These are phyloP conservation scores for Nymphalis c-album DNA, from an alignment of 2,888 invertebrate species.

Conservation along the genomic window DNA sequence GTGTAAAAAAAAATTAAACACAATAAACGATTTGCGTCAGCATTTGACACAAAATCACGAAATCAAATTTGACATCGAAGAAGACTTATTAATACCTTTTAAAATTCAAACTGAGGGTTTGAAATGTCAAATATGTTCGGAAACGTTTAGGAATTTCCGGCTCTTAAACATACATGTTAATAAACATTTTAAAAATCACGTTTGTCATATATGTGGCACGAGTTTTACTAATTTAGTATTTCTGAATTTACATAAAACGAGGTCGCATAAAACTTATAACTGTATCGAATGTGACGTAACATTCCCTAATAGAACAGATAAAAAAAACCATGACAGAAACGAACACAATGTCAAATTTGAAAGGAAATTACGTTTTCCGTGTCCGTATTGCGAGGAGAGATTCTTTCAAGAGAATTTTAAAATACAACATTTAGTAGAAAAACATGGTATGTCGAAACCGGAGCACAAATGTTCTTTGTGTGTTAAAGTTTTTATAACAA, in stretches of 20 bases:
- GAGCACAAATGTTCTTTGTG: conserved; percentile 61
- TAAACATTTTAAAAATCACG: conserved; percentile 67
- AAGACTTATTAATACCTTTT: conserved; percentile 65
- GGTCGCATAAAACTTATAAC: conserved; percentile 52
- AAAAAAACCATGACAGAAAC: conserved; percentile 47
- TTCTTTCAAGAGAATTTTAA: conserved; percentile 60
- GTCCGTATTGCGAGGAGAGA: conserved; percentile 57
- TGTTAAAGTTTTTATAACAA: conserved; percentile 61
- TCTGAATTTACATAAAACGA: conserved; percentile 61
- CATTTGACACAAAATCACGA: conserved; percentile 55
- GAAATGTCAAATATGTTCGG: conserved; percentile 62
- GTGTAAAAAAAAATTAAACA: conserved; percentile 47
- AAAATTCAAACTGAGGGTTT: conserved; percentile 53
- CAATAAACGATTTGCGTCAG: conserved; percentile 46
- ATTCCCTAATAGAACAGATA: conserved; percentile 49
- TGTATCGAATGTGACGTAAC: conserved; percentile 55
- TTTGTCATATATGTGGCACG: conserved; percentile 68
- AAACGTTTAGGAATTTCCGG: conserved; percentile 57
- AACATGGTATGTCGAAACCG: conserved; percentile 59
- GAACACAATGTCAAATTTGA: conserved; percentile 49
- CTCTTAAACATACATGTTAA: conserved; percentile 70
- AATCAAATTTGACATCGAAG: conserved; percentile 48
- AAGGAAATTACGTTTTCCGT: conserved; percentile 58
- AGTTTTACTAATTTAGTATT: conserved; percentile 67
- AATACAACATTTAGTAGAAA: conserved; percentile 54